Evolutionary conservation across 2,888 invertebrate species (phyloP).

Genomic region (Plebejus melissa): DNA sequence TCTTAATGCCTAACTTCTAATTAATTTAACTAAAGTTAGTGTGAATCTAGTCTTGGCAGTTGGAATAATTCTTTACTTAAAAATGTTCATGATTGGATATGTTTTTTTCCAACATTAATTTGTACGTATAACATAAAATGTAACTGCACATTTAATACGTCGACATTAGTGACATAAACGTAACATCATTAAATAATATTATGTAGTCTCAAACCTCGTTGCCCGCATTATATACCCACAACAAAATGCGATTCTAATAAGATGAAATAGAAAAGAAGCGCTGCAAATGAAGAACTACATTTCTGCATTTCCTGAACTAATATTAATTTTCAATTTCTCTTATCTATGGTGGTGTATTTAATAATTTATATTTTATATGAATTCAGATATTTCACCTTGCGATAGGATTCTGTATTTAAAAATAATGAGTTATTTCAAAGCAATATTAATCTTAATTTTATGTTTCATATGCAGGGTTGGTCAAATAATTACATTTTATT

Average conservation of each 20-base stretch:
- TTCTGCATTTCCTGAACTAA: conserved; percentile 7
- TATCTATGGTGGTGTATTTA: conserved; percentile 1
- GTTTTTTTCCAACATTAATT: neutral
- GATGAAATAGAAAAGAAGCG: conserved; percentile 24
- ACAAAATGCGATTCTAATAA: conserved; percentile 27
- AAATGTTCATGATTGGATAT: neutral
- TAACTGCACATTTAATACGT: too few relatives aligned
- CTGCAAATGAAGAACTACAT: conserved; percentile 23
- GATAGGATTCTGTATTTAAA: neutral
- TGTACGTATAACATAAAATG: too few relatives aligned
- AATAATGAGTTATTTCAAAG: neutral
- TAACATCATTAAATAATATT: neutral
- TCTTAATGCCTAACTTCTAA: too few relatives aligned
- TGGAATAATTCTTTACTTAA: neutral
- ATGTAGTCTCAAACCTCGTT: conserved; percentile 9
- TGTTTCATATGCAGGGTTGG: too few relatives aligned
- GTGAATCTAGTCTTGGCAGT: neutral
- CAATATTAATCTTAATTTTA: too few relatives aligned
- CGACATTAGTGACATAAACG: neutral
- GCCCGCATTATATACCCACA: conserved; percentile 24
- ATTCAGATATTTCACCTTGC: neutral
- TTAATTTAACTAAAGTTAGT: neutral
- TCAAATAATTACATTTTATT: too few relatives aligned
- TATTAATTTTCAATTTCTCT: conserved; percentile 6
- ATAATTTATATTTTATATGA: neutral